A percentile compares a stretch with the other conserved stretches of the same genome.
Conservation (phyloP, 2,113 vertebrate species). For the Camelus bactrianus region DNA sequence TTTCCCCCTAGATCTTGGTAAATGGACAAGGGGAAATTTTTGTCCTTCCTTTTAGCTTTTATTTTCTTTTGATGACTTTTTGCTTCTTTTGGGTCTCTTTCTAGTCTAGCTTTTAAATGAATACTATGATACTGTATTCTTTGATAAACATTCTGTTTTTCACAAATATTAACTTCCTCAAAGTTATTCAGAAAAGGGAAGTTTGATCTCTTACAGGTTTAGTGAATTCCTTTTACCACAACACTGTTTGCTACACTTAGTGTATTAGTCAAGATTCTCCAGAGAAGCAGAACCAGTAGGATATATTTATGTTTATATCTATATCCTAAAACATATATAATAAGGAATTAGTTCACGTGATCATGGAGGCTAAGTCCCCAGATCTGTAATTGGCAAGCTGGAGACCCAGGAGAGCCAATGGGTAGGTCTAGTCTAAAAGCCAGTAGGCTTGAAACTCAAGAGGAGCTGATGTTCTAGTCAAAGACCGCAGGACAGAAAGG, state of each 20-base stretch:
- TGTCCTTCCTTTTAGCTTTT: neutral
- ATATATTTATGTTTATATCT: neutral
- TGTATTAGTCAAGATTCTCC: neutral
- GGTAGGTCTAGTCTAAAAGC: neutral
- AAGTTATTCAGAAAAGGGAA: neutral
- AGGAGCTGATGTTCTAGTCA: neutral
- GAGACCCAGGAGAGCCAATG: neutral
- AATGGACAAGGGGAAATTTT: neutral
- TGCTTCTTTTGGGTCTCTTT: neutral
- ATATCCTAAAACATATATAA: neutral
- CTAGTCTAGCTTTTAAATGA: neutral
- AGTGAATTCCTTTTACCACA: neutral
- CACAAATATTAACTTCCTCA: neutral
- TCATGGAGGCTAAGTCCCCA: neutral
- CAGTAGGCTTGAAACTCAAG: neutral
- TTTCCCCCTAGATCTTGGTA: neutral
- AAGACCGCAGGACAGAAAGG: neutral
- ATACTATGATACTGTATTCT: neutral
- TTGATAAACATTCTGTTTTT: slow-evolving; percentile 38
- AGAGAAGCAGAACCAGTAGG: neutral
- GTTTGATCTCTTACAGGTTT: neutral
- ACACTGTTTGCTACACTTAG: neutral
- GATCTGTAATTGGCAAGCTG: neutral
- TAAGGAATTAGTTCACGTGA: neutral
- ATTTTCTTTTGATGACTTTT: neutral